Evolutionary conservation across 1,140 invertebrate genomes (phyloP), one percentile per base, ranked within the genome.

Genomic region (Sitophilus oryzae): DNA sequence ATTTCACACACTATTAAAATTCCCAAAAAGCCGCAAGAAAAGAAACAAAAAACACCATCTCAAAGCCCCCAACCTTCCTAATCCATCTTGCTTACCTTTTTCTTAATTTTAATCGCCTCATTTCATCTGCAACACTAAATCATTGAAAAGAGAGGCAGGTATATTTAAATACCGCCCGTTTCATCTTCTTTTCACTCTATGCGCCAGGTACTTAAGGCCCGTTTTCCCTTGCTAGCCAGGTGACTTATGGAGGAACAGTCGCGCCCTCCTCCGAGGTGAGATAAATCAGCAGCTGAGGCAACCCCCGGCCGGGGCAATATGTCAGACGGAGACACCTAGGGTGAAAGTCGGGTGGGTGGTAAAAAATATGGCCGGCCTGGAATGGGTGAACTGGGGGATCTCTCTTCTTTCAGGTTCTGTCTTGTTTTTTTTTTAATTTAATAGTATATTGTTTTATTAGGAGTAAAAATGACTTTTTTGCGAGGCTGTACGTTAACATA

Each of bases 121-220:
- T 61, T 49, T 56, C 42, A 64, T 64, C 62, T 61, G 55, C 41
- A 15, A 46, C 46, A 25, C 47, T 64, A 62, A 64, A 62, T 64
- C 62, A 64, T 64, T 52, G 48, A 57, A 56, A 60, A 55, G 61
- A 56, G 40, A 58, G 56, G 56, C 57, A 63, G 59, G 56, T 58
- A 51, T 62, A 51, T 56, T 47, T 46, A 49, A 58, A 59, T 60
- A 57, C 48, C 34, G 46, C 46, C 54, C 52, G 51, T 52, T 43
- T 40, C n/a, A 36, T 19, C 38, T 25, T 34, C 47, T 52, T 52
- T 35, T 15, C 5, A 43, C 55, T 49, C 44, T 58, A 58, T 56
- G 50, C 30, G 22, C 5, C 9, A 21, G 1, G n/a, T 11, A 35
- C 22, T 45, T 52, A 49, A 36, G 34, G 35, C 25, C 35, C 30